Evolutionary conservation across 1,140 invertebrate genomes (phyloP).

Genomic region (Chionoecetes opilio): DNA sequence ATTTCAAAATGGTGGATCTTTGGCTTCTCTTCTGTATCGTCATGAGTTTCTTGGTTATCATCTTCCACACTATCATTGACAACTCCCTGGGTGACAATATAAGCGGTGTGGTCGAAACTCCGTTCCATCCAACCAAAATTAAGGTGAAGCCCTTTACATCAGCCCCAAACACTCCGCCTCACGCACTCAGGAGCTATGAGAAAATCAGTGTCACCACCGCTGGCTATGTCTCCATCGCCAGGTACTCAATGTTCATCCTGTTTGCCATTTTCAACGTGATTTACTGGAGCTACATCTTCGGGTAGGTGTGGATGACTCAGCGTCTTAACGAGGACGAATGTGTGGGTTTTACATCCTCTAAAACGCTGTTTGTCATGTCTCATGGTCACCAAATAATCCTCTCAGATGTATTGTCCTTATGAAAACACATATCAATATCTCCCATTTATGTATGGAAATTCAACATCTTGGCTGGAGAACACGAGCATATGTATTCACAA

Average conservation of each 20-base stretch:
- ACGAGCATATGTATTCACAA: too few relatives aligned
- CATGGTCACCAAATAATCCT: too few relatives aligned
- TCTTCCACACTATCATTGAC: slow-evolving; percentile 54
- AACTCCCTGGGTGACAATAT: neutral
- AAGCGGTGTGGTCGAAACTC: neutral
- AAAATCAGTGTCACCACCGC: neutral
- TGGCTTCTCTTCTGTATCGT: slow-evolving; percentile 43
- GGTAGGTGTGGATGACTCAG: neutral
- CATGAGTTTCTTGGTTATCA: slow-evolving; percentile 52
- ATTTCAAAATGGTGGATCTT: slow-evolving; percentile 45
- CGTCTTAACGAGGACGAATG: too few relatives aligned
- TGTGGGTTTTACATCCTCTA: too few relatives aligned
- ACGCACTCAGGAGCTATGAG: neutral
- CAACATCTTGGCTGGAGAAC: too few relatives aligned
- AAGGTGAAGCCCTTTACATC: neutral
- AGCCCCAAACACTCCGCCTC: neutral
- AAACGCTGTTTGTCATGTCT: too few relatives aligned
- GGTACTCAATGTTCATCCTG: neutral
- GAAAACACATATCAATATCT: too few relatives aligned
- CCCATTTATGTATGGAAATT: too few relatives aligned
- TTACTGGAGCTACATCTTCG: slow-evolving; percentile 46
- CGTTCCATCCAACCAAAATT: neutral
- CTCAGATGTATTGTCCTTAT: too few relatives aligned
- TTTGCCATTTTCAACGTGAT: slow-evolving; percentile 24
- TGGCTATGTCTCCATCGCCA: neutral